Percentiles rank a stretch among this genome's conserved stretches.
These are phyloP conservation scores for Enteromius argenteus DNA, from an alignment of 2,797 vertebrate species.

Conservation along the genomic window DNA sequence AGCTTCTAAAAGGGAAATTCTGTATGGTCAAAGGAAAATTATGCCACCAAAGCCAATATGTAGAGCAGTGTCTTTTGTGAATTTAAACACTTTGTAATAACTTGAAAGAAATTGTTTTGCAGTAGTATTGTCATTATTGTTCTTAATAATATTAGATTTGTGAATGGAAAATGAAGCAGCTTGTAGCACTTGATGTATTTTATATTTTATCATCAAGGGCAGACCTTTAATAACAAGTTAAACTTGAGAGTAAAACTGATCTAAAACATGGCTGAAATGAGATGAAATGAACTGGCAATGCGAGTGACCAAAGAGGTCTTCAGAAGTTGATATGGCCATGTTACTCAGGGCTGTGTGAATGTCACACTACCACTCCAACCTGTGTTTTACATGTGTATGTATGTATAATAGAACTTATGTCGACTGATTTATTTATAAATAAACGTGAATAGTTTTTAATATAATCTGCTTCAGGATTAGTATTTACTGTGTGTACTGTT, in stretches of 20 bases:
- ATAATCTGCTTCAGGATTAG: not conserved
- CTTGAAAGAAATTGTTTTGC: not conserved
- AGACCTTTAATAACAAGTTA: slow-evolving; percentile 13
- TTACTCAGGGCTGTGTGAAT: slow-evolving; percentile 35
- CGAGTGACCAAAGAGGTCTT: not conserved
- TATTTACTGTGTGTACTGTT: not conserved
- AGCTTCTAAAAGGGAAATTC: not conserved
- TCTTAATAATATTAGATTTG: not conserved
- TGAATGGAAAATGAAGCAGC: not conserved
- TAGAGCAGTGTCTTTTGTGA: slow-evolving; percentile 17
- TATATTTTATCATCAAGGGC: not conserved
- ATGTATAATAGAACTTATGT: slow-evolving; percentile 35
- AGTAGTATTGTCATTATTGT: slow-evolving; percentile 3
- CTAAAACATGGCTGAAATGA: slow-evolving; percentile 3
- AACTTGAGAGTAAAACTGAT: not conserved
- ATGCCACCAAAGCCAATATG: slow-evolving; percentile 46
- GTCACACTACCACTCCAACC: slow-evolving; percentile 4
- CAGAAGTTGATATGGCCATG: slow-evolving; percentile 13
- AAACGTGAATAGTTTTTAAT: slow-evolving; percentile 60
- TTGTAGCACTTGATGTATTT: not conserved
- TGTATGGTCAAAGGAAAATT: slow-evolving; percentile 15
- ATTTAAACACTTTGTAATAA: slow-evolving; percentile 11
- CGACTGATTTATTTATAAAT: slow-evolving; percentile 73
- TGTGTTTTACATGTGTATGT: slow-evolving; percentile 38
- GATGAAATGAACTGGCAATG: not conserved